Conservation (phyloP, 2,113 vertebrate species). For the Xiphophorus maculatus region DNA sequence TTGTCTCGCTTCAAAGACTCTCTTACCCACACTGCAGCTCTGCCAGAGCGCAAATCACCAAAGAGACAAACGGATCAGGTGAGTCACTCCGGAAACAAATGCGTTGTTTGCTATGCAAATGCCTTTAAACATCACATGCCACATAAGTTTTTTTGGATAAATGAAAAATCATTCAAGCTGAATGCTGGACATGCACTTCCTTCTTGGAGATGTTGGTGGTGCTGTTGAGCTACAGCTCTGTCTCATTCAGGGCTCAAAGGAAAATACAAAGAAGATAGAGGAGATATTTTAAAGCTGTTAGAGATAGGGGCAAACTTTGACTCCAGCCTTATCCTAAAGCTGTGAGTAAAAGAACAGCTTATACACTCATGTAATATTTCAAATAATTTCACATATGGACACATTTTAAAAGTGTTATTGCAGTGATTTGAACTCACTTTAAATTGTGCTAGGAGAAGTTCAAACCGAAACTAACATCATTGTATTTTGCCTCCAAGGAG, state of each 20-base stretch:
- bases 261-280: conserved; percentile 18
- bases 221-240: conserved; percentile 66
- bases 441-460: not conserved
- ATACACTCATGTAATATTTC: not conserved
- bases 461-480: not conserved
- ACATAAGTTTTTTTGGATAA: not conserved
- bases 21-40: conserved; percentile 26
- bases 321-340: not conserved
- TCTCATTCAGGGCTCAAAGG: conserved; percentile 5
- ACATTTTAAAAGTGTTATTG: not conserved
- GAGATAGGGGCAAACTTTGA: not conserved
- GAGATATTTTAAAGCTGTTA: conserved; percentile 12
- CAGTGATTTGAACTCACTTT: not conserved
- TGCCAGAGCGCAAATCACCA: conserved; percentile 14
- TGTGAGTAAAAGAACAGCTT: not conserved
- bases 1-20: conserved; percentile 66
- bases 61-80: not conserved
- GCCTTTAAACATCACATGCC: not conserved
- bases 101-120: not conserved
- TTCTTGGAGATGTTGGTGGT: conserved; percentile 55
- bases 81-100: conserved; percentile 23
- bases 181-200: conserved; percentile 52
- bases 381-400: not conserved
- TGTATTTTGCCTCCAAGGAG: not conserved
- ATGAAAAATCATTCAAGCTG: not conserved